phyloP scores from a whole-genome alignment of 2,113 vertebrate genomes.

The Dasyornis broadbenti region DNA sequence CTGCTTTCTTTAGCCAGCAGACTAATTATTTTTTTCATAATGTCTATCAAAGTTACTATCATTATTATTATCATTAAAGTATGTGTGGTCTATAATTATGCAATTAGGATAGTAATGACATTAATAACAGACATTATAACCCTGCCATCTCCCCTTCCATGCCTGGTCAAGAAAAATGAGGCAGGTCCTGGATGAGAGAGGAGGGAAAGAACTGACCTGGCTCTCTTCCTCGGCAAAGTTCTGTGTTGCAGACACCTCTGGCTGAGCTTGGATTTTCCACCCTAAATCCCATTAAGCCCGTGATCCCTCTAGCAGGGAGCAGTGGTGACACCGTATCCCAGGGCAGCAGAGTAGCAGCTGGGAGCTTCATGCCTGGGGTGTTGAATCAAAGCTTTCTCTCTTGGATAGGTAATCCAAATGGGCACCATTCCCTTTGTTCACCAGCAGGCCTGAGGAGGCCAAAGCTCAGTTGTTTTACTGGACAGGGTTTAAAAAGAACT shows the following conservation, averaged over 20 bases:
- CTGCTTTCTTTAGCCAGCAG: neutral
- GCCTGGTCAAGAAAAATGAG: neutral
- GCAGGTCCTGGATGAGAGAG: neutral
- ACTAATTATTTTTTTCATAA: neutral
- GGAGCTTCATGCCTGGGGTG: neutral
- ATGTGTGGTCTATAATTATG: neutral
- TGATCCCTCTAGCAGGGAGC: neutral
- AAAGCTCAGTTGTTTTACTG: neutral
- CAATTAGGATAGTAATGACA: neutral
- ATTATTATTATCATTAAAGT: neutral
- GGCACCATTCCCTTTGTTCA: conserved; percentile 31
- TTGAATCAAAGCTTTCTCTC: conserved; percentile 8
- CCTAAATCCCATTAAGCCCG: conserved; percentile 37
- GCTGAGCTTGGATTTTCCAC: conserved; percentile 45
- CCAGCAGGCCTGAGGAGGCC: neutral
- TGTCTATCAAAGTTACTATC: neutral
- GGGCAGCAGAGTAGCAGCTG: neutral
- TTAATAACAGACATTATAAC: neutral
- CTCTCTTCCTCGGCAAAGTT: neutral
- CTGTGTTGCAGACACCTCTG: conserved; percentile 6
- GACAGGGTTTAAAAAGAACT: neutral
- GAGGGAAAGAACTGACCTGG: neutral
- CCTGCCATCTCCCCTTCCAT: neutral
- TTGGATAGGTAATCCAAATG: neutral
- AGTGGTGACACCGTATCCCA: neutral